Evolutionary conservation across 2,888 invertebrate genomes (phyloP).

Genomic region (Pardosa pseudoannulata): DNA sequence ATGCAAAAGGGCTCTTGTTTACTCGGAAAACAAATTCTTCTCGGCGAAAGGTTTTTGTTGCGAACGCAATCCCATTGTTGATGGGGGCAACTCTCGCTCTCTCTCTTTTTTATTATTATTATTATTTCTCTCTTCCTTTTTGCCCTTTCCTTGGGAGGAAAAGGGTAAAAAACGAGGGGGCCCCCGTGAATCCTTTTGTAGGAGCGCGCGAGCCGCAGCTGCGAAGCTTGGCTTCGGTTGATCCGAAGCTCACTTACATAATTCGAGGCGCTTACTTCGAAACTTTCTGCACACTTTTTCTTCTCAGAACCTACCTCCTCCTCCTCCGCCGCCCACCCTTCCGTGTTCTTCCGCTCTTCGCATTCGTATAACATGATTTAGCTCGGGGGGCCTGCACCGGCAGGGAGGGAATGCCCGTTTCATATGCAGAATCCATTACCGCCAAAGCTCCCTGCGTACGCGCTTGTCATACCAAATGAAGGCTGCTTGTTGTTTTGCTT

Average conservation of each 20-base stretch:
- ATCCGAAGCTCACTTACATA: conserved; percentile 71
- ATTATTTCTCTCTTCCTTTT: too few relatives aligned
- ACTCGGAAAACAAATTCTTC: conserved; percentile 47
- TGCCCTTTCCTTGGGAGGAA: conserved; percentile 38
- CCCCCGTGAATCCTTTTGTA: conserved; percentile 57
- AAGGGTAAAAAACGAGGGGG: conserved; percentile 53
- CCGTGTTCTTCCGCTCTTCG: conserved; percentile 41
- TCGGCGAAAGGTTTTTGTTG: conserved; percentile 50
- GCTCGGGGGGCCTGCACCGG: too few relatives aligned
- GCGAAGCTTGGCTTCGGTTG: conserved; percentile 57
- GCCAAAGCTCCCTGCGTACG: conserved; percentile 45
- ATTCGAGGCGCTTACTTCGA: conserved; percentile 67
- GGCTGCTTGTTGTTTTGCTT: conserved; percentile 68
- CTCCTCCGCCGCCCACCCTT: conserved; percentile 31
- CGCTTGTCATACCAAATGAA: conserved; percentile 72
- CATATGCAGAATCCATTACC: conserved; percentile 73
- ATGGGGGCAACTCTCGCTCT: conserved; percentile 16
- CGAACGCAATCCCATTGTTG: conserved; percentile 63
- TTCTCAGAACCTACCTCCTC: too few relatives aligned
- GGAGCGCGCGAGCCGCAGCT: conserved; percentile 49
- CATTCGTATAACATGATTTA: conserved; percentile 65
- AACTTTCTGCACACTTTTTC: conserved; percentile 62
- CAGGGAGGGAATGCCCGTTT: conserved; percentile 66
- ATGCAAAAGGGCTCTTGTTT: conserved; percentile 64
- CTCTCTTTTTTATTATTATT: not conserved